These are phyloP conservation scores for Sinocyclocheilus rhinocerous DNA, from an alignment of 2,113 vertebrate species.

Conservation along the genomic window DNA sequence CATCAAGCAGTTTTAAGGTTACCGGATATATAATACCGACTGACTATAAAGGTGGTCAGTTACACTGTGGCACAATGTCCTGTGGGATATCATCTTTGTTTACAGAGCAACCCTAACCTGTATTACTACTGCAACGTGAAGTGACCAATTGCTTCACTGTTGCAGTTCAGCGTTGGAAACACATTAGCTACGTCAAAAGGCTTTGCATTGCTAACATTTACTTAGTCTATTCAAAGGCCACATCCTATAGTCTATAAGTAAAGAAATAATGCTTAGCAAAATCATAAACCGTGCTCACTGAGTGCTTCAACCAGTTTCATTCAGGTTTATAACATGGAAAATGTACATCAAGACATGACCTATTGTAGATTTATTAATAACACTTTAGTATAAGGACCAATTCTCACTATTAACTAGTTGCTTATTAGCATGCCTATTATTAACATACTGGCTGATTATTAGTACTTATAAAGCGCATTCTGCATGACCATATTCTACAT, in stretches of 20 bases:
- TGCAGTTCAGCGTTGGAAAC: neutral
- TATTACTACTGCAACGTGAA: conserved; percentile 31
- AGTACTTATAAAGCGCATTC: too few relatives aligned
- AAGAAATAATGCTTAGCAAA: conserved; percentile 19
- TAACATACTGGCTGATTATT: too few relatives aligned
- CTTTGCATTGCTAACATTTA: conserved; percentile 55
- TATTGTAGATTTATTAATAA: neutral
- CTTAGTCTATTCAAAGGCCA: conserved; percentile 30
- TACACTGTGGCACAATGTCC: neutral
- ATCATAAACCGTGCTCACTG: neutral
- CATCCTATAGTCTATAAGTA: conserved; percentile 41
- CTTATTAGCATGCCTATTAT: too few relatives aligned
- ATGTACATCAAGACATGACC: neutral
- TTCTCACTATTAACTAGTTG: too few relatives aligned
- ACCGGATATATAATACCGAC: neutral
- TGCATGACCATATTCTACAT: too few relatives aligned
- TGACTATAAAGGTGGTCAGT: neutral
- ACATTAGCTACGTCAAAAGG: conserved; percentile 23
- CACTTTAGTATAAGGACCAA: too few relatives aligned
- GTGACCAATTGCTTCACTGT: neutral
- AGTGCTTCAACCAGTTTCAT: neutral
- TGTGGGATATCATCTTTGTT: conserved; percentile 36
- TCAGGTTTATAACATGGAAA: neutral
- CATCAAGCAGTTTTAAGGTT: neutral
- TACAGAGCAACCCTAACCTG: conserved; percentile 43